Conservation (phyloP, 2,113 vertebrate species). For the Todiramphus saurophagus region DNA sequence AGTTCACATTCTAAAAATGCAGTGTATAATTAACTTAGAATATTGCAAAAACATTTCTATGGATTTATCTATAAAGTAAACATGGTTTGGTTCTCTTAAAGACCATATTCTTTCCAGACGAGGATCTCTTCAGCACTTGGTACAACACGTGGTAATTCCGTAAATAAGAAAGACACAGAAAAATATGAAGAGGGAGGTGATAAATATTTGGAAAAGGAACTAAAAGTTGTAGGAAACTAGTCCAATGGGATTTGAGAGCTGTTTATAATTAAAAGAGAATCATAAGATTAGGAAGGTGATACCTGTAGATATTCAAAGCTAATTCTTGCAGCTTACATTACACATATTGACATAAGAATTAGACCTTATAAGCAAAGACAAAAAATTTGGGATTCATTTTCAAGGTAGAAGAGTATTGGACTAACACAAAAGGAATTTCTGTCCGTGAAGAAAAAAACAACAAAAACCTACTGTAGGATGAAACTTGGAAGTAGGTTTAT, state of each 20-base stretch:
- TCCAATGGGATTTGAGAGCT: not conserved
- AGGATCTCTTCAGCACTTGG: not conserved
- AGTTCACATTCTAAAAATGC: fast-evolving
- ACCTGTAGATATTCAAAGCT: not conserved
- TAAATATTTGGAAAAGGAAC: not conserved
- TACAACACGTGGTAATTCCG: not conserved
- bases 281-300: not conserved
- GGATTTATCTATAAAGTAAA: not conserved
- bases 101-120: not conserved
- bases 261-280: not conserved
- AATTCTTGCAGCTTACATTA: not conserved
- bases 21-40: not conserved
- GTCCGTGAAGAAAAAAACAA: not conserved
- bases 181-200: not conserved
- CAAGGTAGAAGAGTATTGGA: not conserved
- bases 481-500: not conserved
- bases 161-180: not conserved
- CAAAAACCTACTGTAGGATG: not conserved
- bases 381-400: not conserved
- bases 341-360: not conserved
- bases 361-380: not conserved
- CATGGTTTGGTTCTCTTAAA: not conserved
- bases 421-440: not conserved
- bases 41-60: not conserved
- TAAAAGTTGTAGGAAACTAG: not conserved